Base-by-base conservation (phyloP, 92 coral and sea anemone species). In the Zoanthus sociatus region DNA sequence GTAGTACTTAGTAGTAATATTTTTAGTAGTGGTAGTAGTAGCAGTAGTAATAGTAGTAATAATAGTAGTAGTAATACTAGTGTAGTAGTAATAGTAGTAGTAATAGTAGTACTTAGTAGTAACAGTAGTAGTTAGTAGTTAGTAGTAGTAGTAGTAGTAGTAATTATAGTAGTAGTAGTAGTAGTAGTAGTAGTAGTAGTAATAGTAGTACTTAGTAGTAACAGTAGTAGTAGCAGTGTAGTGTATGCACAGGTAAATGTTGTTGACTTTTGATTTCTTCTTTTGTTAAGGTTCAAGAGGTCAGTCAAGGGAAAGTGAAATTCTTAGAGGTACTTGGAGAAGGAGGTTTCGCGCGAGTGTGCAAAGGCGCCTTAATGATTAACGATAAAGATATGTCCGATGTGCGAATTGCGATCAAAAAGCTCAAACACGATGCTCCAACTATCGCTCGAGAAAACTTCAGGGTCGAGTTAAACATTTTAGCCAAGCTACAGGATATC, bases 251-350 rank as follows among this genome's bases (percentile, higher is more conserved):
- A 20, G 42, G 48, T 14, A 17, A 47, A 17, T 11, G 11, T 18
- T 87, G 8, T 18, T 87, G 8, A 20, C 31, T 77, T 63, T 48
- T 2, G 4, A 37, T 33, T 71, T 71, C 61, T 60, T 42, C 4
- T 31, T 33, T 77, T 72, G 30, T 82, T 9, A 71, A 94, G 95
- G 74, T 91, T 47, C 94, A 93, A 77, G 95, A 93, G 63, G 87
- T 94, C 17, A 95, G 78, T 46, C 97, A 93, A 16, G 99, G 99
- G n/a, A 94, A 95, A 71, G 99, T 97, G 45, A 95, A 93, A 61
- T 97, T 92, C 82, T 87, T 93, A 33, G 98, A 94, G 66, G 88
- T 88, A 17, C 90, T 97, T 6, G 96, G 99, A 8, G 98, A 97
- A 84, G 99, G 99, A 1, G 94, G 91, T 6, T 95, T 95, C 66